Evolutionary conservation across 2,113 vertebrate genomes (phyloP), one percentile per base, ranked within the genome.

Genomic region (Tonatia bakeri): DNA sequence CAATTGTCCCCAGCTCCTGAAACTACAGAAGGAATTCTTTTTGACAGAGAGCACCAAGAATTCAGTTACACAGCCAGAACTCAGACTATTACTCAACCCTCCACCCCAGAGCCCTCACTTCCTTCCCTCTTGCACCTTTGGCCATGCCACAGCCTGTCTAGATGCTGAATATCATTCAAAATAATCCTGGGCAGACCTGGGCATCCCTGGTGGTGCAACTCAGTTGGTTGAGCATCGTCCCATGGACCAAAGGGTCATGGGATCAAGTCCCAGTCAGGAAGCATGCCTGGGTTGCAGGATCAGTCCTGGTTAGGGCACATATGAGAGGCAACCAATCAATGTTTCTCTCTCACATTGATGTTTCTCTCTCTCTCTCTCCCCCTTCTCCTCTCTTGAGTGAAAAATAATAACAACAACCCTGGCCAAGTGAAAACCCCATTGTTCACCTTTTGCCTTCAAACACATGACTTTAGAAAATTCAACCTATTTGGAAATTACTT

Each of bases 361-460:
- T 64, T 31, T 31, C 59, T 31, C 12, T 31, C 26, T 64, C 26
- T 61, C 11, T 31, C 28, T 64, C 28, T 14, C 13, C 24, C 61
- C 13, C 28, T 64, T 9, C 61, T 28, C 61, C 28, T 64, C 61
- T 64, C 61, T 64, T 4, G 1, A 64, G 11, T 64, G 31, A 64
- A 64, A 67, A 67, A n/a, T 92, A 38, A 56, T 3, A 67, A 61
- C 47, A 77, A 67, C 2, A 61, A 61, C 47, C 40, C 24, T 5
- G 9, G 11, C 45, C 28, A 79, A 75, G 24, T 61, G 38, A 95
- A 85, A 84, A 84, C 33, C 9, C 93, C 16, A 20, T 20, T 45
- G 45, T 76, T 38, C 65, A 84, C 31, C 77, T 92, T 93, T 56
- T 33, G 69, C 47, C 64, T 89, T 83, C 92, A 95, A 96, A 87